phyloP scores from a whole-genome alignment of 2,888 invertebrate genomes.

The Bhutanitis thaidina region DNA sequence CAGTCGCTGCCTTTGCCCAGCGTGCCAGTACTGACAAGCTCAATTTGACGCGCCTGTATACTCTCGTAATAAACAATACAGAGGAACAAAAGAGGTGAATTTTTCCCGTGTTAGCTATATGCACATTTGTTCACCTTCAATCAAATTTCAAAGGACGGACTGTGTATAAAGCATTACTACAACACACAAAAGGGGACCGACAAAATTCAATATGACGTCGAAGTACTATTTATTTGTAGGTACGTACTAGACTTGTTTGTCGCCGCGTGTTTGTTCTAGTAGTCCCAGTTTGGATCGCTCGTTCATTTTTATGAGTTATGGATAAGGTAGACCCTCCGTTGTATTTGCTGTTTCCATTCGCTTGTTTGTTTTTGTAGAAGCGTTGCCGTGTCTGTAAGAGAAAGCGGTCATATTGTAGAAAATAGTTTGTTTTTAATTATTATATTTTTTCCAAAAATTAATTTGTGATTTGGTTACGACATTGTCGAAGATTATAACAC shows the following conservation, averaged over 20 bases:
- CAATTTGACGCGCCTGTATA: slow-evolving; percentile 20
- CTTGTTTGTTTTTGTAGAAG: slow-evolving; percentile 44
- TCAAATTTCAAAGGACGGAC: slow-evolving; percentile 19
- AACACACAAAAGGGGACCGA: slow-evolving; percentile 17
- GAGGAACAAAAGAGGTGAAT: slow-evolving; percentile 13
- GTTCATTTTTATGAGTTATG: slow-evolving; percentile 75
- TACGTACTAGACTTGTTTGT: slow-evolving; percentile 41
- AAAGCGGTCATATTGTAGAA: too few species aligned
- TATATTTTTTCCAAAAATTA: too few species aligned
- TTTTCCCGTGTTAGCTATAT: slow-evolving; percentile 10
- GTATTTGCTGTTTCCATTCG: slow-evolving; percentile 55
- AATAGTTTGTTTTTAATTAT: too few species aligned
- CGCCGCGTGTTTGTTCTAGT: slow-evolving; percentile 50
- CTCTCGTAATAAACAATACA: slow-evolving; percentile 16
- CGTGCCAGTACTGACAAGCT: slow-evolving; percentile 23
- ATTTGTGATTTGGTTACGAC: too few species aligned
- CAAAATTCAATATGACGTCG: slow-evolving; percentile 22
- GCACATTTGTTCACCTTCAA: slow-evolving; percentile 16
- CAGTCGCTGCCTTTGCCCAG: slow-evolving; percentile 42
- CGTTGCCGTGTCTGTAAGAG: slow-evolving; percentile 16
- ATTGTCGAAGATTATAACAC: too few species aligned
- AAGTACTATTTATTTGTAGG: slow-evolving; percentile 27
- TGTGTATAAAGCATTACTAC: slow-evolving; percentile 19
- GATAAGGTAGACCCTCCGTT: slow-evolving; percentile 54
- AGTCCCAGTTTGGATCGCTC: slow-evolving; percentile 55